Evolutionary conservation across 2,113 vertebrate species (phyloP), one percentile per base, ranked within the genome.

Genomic region (Calidris pugnax): DNA sequence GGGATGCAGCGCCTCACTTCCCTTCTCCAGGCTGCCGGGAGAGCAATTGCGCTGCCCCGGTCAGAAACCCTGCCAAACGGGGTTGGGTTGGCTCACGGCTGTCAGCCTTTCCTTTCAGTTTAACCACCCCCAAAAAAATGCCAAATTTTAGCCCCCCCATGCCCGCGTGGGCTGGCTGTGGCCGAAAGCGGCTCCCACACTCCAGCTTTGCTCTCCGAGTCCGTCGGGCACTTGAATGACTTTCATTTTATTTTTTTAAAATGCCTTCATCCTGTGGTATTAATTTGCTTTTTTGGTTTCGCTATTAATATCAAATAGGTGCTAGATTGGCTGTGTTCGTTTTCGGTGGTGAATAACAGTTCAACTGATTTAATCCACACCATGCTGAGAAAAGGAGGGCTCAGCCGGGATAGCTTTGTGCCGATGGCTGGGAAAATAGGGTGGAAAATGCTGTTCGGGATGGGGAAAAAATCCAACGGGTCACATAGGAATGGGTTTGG

Each of bases 211-310:
- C 14, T 51, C 7, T 5, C 30, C 6, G 23, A 32, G 33, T 21
- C 48, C 3, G 17, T 7, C 6, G 3, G 3, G 35, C 26, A 0
- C 72, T 9, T 8, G 59, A 63, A 51, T 72, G 82, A 60, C 59
- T 96, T 95, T 93, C 94, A 62, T 94, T 97, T 96, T 89, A 63
- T 50, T 96, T 89, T 90, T 92, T 95, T 95, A 41, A 43, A 95
- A 96, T 93, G 95, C 89, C 80, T 80, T 90, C 85, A 82, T 87
- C 97, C 97, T 89, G 97, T 5, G 90, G 96, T 82, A 91, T 84
- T 96, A 72, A 93, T 85, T 93, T 94, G 96, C 90, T 96, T 92
- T 71, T 96, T 98, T 98, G 97, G 98, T 98, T 99, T 98, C 98
- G 94, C 78, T 98, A 98, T 98, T 98, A 98, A 97, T 97, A 93